phyloP scores from a whole-genome alignment of 2,113 vertebrate species.

The Mungos mungo region DNA sequence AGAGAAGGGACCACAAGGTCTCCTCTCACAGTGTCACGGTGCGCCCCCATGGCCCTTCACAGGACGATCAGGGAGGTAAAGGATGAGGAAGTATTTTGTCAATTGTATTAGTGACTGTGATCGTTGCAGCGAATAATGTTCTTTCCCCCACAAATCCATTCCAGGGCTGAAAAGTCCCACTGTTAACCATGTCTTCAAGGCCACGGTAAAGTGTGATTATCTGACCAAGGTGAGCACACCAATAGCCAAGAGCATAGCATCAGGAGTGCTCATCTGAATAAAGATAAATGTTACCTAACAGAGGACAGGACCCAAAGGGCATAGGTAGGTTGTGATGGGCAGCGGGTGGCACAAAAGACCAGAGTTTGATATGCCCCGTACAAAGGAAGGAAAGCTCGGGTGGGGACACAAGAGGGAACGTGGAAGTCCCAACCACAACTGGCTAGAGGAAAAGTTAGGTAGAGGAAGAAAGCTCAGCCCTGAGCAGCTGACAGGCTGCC shows the following conservation, averaged over 20 bases:
- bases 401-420: background rate
- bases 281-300: background rate
- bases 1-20: background rate
- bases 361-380: background rate
- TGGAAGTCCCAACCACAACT: background rate
- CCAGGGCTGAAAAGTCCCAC: background rate
- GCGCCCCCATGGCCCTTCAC: background rate
- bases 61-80: background rate
- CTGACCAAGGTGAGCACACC: background rate
- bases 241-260: background rate
- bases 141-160: background rate
- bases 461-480: background rate
- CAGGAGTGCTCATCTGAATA: background rate
- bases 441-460: background rate
- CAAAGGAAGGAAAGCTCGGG: background rate
- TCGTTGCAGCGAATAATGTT: background rate
- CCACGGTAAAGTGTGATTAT: background rate
- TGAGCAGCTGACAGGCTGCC: background rate
- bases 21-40: background rate
- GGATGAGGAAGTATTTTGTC: background rate
- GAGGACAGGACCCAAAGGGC: background rate
- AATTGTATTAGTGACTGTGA: background rate
- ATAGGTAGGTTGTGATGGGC: background rate
- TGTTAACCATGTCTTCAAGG: background rate
- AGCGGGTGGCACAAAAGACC: background rate